Evolutionary conservation across 2,888 invertebrate genomes (phyloP), one percentile per base, ranked within the genome.

Genomic region (Drosophila picticornis): DNA sequence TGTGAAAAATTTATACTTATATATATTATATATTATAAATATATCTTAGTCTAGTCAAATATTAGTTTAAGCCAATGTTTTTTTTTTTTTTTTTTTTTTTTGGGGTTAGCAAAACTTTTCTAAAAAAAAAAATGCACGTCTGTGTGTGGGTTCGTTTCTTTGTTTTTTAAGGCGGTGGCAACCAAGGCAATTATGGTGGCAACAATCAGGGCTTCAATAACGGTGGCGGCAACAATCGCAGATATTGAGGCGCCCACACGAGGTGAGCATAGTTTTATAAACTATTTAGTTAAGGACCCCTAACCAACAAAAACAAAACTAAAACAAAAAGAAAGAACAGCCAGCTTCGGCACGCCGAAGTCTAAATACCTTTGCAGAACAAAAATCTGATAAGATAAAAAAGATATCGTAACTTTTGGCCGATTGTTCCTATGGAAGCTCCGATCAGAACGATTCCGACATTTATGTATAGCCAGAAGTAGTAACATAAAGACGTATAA

Each of bases 71-170:
- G 36, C 36, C 19, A 38, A 38, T 34, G 19, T 16, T 19, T 19
- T 59, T 55, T 36, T 11, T 43, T 59, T 38, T 16, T 19, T 19
- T 59, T 55, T 36, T 11, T 43, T 59, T 38, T 40, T 4, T 43
- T 46, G 40, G 51, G 53, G 56, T 32, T 64, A 74, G 71, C 46
- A 61, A 50, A 46, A 31, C 56, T 46, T 53, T 69, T 22, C 63
- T 56, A 56, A 56, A 56, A 50, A 96, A 50, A 96, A 90, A 95
- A 95, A 60, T 95, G n/a, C 97, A 98, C 46, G 9, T 46, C 22
- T 46, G 46, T 46, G 46, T 91, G 97, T 98, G 2, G 98, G 79
- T 70, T 69, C 43, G 55, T 71, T 77, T 97, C 97, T 92, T 97
- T 95, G 96, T 91, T 91, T 55, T 77, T 79, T 51, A 80, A 74